Percentiles rank a stretch among this genome's conserved stretches.
Evolutionary conservation across 2,113 vertebrate genomes (phyloP).

Genomic region (Tragelaphus imberbis): DNA sequence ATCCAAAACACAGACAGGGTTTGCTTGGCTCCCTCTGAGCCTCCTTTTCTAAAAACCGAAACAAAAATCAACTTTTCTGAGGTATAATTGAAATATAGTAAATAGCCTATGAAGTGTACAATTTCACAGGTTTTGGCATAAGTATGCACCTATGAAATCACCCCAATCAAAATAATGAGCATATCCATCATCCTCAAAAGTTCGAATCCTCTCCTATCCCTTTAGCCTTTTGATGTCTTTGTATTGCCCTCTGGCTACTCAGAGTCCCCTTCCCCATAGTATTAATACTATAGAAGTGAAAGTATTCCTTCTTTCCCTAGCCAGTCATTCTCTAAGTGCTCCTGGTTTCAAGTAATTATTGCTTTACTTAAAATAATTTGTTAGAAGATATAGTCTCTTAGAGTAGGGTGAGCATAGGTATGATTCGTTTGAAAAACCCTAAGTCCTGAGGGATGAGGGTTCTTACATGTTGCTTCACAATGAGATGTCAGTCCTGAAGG

Average conservation of each 20-base stretch:
- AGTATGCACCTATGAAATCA: neutral
- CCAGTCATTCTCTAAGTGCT: neutral
- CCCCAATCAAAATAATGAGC: neutral
- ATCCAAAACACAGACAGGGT: neutral
- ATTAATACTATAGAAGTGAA: neutral
- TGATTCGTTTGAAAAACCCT: neutral
- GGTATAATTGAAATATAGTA: neutral
- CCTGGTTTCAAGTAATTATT: neutral
- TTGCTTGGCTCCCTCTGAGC: neutral
- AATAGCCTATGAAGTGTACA: neutral
- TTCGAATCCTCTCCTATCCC: neutral
- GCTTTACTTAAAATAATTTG: conserved; percentile 22
- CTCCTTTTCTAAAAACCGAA: neutral
- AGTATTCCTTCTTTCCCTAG: neutral
- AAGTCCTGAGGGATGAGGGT: neutral
- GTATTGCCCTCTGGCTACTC: neutral
- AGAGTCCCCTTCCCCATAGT: neutral
- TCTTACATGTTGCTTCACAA: neutral
- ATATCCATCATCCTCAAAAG: neutral
- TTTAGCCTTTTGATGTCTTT: neutral
- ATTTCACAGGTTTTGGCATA: neutral
- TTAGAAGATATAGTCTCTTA: neutral
- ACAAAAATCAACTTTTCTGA: neutral
- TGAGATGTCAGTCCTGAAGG: neutral
- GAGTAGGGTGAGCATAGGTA: neutral